Evolutionary conservation across 2,113 vertebrate genomes (phyloP), one percentile per base, ranked within the genome.

Genomic region (Brachyhypopomus occidentalis): DNA sequence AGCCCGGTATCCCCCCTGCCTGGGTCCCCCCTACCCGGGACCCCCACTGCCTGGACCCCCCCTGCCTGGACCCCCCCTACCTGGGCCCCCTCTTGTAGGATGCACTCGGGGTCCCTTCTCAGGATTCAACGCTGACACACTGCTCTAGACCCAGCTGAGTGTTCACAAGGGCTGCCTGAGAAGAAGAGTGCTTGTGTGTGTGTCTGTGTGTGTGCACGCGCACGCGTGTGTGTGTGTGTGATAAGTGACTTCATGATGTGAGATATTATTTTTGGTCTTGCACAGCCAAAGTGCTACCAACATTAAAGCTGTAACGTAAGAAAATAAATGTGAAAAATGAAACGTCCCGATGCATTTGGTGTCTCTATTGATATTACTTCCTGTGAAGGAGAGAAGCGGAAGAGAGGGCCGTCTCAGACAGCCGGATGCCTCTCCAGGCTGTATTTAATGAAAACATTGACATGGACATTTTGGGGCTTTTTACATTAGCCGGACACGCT

Each of bases 41-140:
- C n/a, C n/a, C n/a, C n/a, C n/a, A n/a, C n/a, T n/a, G 95, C 97
- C 96, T 96, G 96, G 97, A 97, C 98, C 96, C 97, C 94, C 90
- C 30, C 30, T 30, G 30, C 30, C 1, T 30, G 30, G 30, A 30
- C 30, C 30, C 30, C 30, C 30, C 30, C 30, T 30, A 3, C 30
- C 30, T 30, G 30, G 30, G 3, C 30, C 30, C 95, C 94, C 87
- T 94, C 93, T 94, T 94, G 93, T 6, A 6, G 41, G 41, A 41
- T 41, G 41, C 41, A 70, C 72, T 79, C 59, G 83, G 70, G 79
- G 62, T 71, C 77, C 17, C 52, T 82, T 25, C 20, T 56, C 0
- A 20, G 67, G 41, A 56, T 75, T 70, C 66, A 75, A 58, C 72
- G 62, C 70, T 48, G 41, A 59, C 60, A 56, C 74, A 63, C 60